phyloP scores from a whole-genome alignment of 2,113 vertebrate species.

The Labrus mixtus region DNA sequence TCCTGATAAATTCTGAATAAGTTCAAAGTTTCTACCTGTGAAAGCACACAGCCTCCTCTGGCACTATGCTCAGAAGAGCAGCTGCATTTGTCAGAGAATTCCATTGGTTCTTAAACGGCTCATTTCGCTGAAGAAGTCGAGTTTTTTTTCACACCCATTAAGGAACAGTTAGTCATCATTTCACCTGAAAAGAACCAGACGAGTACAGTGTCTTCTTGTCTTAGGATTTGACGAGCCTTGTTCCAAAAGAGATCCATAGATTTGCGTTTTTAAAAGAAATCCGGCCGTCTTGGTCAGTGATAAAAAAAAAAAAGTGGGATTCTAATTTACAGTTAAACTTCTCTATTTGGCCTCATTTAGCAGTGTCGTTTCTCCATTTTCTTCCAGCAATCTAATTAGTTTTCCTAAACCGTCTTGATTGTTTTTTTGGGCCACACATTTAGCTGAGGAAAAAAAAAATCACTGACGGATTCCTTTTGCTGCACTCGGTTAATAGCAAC shows the following conservation, averaged over 20 bases:
- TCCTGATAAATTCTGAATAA: not conserved
- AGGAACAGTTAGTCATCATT: not conserved
- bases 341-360: no score
- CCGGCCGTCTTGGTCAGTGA: no score
- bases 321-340: no score
- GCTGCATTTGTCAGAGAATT: not conserved
- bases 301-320: no score
- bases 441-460: no score
- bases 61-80: not conserved
- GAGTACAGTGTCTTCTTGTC: not conserved
- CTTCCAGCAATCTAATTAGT: not conserved
- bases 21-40: not conserved
- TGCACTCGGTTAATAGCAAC: conserved; percentile 45
- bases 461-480: conserved; percentile 15
- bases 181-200: not conserved
- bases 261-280: no score
- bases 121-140: not conserved
- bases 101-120: not conserved
- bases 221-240: no score
- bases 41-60: not conserved
- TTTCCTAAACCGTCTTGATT: not conserved
- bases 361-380: not conserved
- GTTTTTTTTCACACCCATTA: not conserved
- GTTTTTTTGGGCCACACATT: no score
- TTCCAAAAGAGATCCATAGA: no score